Percentiles rank a stretch among this genome's conserved stretches.
Conservation (phyloP, 2,797 vertebrate genomes). For the Pygocentrus nattereri region DNA sequence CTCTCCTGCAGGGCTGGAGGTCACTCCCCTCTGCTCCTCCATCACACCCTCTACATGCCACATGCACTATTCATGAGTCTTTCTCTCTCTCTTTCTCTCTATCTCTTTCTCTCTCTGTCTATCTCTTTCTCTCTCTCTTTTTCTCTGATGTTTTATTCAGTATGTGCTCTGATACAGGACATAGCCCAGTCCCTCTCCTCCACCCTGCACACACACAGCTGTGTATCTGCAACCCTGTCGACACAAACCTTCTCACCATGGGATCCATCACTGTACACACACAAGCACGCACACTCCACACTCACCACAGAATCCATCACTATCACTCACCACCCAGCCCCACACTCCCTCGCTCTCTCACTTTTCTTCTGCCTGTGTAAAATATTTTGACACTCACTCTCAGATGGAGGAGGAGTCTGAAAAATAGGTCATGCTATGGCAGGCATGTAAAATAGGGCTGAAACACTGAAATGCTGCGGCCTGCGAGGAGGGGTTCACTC, state of each 20-base stretch:
- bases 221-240: constrained; percentile 27
- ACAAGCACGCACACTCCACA: not conserved
- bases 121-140: constrained; percentile 22
- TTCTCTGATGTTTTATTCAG: constrained; percentile 63
- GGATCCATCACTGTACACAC: constrained; percentile 32
- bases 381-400: constrained; percentile 51
- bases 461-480: constrained; percentile 12
- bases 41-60: constrained; percentile 39
- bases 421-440: constrained; percentile 60
- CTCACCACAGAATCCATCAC: constrained; percentile 21
- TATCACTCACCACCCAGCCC: constrained; percentile 19
- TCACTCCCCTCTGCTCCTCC: constrained; percentile 49
- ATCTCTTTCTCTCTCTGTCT: constrained; percentile 30
- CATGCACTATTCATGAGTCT: constrained; percentile 39
- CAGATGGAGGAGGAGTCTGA: constrained; percentile 46
- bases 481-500: constrained; percentile 17
- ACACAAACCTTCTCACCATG: constrained; percentile 21
- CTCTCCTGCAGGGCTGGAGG: constrained; percentile 47
- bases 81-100: constrained; percentile 34
- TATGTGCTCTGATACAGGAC: constrained; percentile 46
- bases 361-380: constrained; percentile 28
- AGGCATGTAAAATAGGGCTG: constrained; percentile 53
- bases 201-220: constrained; percentile 14
- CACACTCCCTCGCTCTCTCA: constrained; percentile 9
- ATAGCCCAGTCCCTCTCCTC: constrained; percentile 39